Evolutionary conservation across 2,797 vertebrate genomes (phyloP).

Genomic region (Aythya fuligula): DNA sequence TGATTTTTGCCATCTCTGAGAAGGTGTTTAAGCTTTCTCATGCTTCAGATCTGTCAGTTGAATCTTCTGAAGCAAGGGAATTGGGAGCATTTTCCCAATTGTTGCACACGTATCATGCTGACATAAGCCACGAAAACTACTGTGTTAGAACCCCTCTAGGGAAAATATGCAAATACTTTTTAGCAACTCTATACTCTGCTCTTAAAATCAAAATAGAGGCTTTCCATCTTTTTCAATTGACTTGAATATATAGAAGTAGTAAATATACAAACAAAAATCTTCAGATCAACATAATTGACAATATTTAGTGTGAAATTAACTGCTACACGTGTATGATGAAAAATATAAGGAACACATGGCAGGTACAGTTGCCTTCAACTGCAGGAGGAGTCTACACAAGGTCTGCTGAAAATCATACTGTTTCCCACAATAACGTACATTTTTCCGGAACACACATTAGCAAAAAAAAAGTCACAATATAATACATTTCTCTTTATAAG

Average conservation of each 20-base stretch:
- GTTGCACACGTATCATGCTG: background rate
- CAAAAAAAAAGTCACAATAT: background rate
- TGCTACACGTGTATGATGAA: background rate
- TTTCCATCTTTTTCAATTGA: background rate
- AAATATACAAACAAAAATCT: background rate
- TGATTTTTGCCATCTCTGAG: conserved; percentile 21
- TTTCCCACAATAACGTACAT: background rate
- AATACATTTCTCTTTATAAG: background rate
- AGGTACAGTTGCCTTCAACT: background rate
- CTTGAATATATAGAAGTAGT: background rate
- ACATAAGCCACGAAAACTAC: background rate
- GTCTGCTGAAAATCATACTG: background rate
- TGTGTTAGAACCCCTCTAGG: background rate
- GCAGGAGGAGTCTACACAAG: background rate
- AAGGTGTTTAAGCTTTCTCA: conserved; percentile 1
- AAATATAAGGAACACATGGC: background rate
- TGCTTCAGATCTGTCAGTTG: background rate
- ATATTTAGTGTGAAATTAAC: background rate
- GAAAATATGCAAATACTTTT: background rate
- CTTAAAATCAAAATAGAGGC: background rate
- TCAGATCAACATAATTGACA: background rate
- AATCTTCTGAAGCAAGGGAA: background rate
- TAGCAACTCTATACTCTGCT: background rate
- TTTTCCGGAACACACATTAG: background rate
- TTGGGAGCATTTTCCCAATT: background rate